phyloP scores from a whole-genome alignment of 2,888 invertebrate genomes.

The Reticulitermes lucifugus region DNA sequence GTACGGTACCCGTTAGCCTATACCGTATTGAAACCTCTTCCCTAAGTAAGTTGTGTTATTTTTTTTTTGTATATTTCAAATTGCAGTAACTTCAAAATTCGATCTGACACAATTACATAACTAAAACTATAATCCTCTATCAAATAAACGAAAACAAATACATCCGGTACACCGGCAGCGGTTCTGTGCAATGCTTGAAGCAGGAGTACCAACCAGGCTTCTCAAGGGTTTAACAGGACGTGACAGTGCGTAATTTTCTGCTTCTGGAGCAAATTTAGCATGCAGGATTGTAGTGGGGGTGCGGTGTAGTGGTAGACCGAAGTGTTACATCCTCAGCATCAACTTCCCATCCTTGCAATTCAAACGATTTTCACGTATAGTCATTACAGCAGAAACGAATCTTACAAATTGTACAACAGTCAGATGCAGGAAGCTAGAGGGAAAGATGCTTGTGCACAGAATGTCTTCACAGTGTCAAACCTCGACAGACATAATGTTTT shows the following conservation, averaged over 20 bases:
- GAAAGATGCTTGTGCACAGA: neutral
- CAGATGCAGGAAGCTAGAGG: neutral
- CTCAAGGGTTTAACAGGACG: conserved; percentile 1
- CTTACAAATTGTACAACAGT: neutral
- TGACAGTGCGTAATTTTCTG: conserved; percentile 14
- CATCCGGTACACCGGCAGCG: too few species aligned
- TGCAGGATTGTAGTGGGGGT: neutral
- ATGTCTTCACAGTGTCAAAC: too few species aligned
- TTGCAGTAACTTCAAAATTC: too few species aligned
- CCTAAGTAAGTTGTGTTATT: too few species aligned
- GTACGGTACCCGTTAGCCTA: too few species aligned
- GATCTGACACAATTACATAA: too few species aligned
- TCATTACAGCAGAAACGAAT: neutral
- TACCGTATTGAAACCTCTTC: too few species aligned
- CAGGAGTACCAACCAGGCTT: neutral
- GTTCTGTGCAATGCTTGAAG: neutral
- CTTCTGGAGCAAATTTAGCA: neutral
- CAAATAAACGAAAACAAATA: too few species aligned
- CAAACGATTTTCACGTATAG: neutral
- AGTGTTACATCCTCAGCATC: neutral
- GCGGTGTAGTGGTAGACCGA: neutral
- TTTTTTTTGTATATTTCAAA: too few species aligned
- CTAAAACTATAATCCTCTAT: too few species aligned
- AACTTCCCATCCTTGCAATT: neutral
- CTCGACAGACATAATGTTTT: too few species aligned